Conservation (phyloP, 2,113 vertebrate species). For the Corydoras maculifer region DNA sequence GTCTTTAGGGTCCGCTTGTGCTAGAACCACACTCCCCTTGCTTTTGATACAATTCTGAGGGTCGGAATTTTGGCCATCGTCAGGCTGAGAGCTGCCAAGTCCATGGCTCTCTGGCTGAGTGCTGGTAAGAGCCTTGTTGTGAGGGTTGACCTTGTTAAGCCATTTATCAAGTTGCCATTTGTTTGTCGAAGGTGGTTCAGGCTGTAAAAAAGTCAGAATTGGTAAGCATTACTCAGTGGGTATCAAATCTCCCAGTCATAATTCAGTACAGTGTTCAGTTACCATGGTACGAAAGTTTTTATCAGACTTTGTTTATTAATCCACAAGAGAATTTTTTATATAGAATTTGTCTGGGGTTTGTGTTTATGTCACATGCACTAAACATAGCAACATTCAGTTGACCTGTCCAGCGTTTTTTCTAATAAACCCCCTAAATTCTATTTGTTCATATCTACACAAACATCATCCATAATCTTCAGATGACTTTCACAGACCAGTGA, state of each 20-base stretch:
- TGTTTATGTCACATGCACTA: too few species aligned
- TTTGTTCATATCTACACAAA: constrained; percentile 25
- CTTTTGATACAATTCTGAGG: constrained; percentile 49
- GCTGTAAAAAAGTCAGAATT: constrained; percentile 48
- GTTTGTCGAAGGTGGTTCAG: constrained; percentile 61
- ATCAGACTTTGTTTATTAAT: too few species aligned
- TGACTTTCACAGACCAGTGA: too few species aligned
- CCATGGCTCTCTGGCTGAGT: constrained; percentile 78
- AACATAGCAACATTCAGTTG: too few species aligned
- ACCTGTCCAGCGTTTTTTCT: too few species aligned
- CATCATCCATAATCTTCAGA: not conserved
- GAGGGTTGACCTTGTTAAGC: constrained; percentile 88
- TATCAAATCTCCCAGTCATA: too few species aligned
- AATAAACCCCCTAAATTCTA: constrained; percentile 3
- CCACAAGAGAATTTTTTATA: too few species aligned
- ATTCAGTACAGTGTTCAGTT: too few species aligned
- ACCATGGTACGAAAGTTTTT: too few species aligned
- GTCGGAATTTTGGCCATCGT: constrained; percentile 63
- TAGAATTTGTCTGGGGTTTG: too few species aligned
- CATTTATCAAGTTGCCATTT: constrained; percentile 81
- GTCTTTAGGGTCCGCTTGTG: constrained; percentile 47
- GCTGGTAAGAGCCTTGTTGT: constrained; percentile 85
- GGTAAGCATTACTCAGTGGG: too few species aligned
- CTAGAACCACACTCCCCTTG: constrained; percentile 42
- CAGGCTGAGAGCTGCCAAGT: constrained; percentile 62